A percentile compares a stretch with the other conserved stretches of the same genome.
These are phyloP conservation scores for Himantopus leucocephalus DNA, from an alignment of 2,113 vertebrate genomes.

Conservation along the genomic window DNA sequence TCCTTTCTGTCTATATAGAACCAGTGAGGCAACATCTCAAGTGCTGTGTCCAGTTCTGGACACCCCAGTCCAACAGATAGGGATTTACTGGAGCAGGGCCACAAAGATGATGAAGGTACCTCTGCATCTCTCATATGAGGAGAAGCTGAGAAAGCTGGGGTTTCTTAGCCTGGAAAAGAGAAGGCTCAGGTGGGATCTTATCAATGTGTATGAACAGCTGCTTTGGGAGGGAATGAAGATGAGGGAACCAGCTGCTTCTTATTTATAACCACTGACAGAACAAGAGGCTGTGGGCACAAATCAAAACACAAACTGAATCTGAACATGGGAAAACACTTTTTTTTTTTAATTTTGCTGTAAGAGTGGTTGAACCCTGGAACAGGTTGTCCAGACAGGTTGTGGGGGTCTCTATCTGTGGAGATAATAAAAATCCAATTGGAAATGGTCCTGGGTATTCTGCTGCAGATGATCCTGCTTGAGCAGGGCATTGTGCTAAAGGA, in stretches of 20 bases:
- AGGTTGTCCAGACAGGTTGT: not conserved
- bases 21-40: not conserved
- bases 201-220: not conserved
- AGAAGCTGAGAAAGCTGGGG: not conserved
- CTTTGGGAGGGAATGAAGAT: not conserved
- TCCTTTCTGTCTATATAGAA: not conserved
- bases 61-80: not conserved
- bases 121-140: not conserved
- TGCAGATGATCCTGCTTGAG: not conserved
- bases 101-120: not conserved
- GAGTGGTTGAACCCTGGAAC: not conserved
- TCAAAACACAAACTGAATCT: not conserved
- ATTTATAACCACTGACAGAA: not conserved
- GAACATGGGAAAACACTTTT: not conserved
- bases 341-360: not conserved
- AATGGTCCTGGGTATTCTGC: not conserved
- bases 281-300: not conserved
- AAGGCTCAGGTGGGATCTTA: not conserved
- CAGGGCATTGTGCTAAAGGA: not conserved
- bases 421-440: not conserved
- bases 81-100: not conserved
- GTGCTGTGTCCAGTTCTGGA: not conserved
- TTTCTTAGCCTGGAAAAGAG: not conserved
- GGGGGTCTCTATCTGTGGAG: not conserved
- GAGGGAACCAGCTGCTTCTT: not conserved